Evolutionary conservation across 53 echinoderm and acorn worm genomes (phyloP).

Genomic region (Apostichopus leukothele): DNA sequence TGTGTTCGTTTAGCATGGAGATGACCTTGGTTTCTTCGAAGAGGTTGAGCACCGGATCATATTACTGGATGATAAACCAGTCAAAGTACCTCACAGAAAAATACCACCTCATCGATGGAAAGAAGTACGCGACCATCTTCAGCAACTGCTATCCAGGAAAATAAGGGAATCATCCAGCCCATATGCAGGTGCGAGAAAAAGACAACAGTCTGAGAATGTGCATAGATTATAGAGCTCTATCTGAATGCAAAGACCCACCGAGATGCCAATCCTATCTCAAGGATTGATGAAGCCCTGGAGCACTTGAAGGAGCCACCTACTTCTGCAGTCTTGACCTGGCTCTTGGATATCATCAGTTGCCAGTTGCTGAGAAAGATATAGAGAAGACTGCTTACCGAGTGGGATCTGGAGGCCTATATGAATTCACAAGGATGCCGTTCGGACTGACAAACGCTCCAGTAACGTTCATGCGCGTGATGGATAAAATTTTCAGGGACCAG

Average conservation of each 20-base stretch:
- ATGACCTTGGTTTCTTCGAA: constrained; percentile 49
- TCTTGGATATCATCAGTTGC: constrained; percentile 66
- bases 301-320: constrained; percentile 60
- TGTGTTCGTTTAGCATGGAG: constrained; percentile 25
- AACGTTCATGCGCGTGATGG: constrained; percentile 52
- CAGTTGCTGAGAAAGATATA: constrained; percentile 54
- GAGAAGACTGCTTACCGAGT: constrained; percentile 11
- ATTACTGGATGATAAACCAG: background rate
- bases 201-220: background rate
- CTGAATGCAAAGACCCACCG: background rate
- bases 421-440: no score
- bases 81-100: background rate
- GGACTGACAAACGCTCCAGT: no score
- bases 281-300: constrained; percentile 36
- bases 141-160: background rate
- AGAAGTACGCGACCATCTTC: no score
- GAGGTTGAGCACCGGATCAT: constrained; percentile 25
- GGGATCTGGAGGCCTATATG: no score
- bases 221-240: background rate
- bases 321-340: constrained; percentile 68
- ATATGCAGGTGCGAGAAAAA: background rate
- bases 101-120: no score
- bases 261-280: constrained; percentile 16
- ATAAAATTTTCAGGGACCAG: constrained; percentile 63
- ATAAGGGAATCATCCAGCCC: constrained; percentile 13